Percentiles rank a stretch among this genome's conserved stretches.
Conservation (phyloP, 2,888 invertebrate genomes). For the Cerastis rubricosa region DNA sequence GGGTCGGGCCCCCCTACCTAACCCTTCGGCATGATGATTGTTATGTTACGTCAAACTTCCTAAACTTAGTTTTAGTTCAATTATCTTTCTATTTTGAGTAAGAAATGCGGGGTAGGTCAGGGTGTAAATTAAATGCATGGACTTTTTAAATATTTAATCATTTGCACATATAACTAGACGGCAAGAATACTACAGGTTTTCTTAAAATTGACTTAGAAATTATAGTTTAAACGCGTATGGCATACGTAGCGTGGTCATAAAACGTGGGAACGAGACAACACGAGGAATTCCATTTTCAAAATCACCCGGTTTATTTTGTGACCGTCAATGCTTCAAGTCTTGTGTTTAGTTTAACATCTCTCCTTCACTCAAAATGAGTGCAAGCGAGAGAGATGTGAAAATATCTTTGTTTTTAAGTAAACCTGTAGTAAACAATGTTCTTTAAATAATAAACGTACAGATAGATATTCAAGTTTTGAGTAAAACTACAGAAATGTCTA, state of each 20-base stretch:
- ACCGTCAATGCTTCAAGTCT: background rate
- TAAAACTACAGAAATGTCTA: slow-evolving; percentile 51
- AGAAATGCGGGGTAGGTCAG: background rate
- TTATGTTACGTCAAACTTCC: too few species aligned
- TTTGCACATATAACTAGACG: slow-evolving; percentile 53
- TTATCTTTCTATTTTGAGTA: background rate
- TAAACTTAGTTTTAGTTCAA: background rate
- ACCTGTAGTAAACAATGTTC: slow-evolving; percentile 28
- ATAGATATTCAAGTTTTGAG: slow-evolving; percentile 56
- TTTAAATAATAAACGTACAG: slow-evolving; percentile 44
- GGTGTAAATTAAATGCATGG: background rate
- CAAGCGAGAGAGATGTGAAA: background rate
- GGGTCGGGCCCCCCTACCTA: too few species aligned
- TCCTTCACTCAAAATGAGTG: background rate
- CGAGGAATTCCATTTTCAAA: background rate
- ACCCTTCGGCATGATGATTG: too few species aligned
- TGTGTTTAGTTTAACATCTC: background rate
- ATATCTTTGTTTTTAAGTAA: slow-evolving; percentile 9
- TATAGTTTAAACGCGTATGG: background rate
- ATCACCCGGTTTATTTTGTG: background rate
- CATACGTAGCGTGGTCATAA: background rate
- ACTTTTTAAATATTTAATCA: background rate
- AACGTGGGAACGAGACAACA: background rate
- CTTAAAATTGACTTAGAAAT: slow-evolving; percentile 21
- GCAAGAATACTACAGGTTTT: slow-evolving; percentile 32